These are phyloP conservation scores for Dastarcus helophoroides DNA, from an alignment of 2,888 invertebrate species.

Conservation along the genomic window DNA sequence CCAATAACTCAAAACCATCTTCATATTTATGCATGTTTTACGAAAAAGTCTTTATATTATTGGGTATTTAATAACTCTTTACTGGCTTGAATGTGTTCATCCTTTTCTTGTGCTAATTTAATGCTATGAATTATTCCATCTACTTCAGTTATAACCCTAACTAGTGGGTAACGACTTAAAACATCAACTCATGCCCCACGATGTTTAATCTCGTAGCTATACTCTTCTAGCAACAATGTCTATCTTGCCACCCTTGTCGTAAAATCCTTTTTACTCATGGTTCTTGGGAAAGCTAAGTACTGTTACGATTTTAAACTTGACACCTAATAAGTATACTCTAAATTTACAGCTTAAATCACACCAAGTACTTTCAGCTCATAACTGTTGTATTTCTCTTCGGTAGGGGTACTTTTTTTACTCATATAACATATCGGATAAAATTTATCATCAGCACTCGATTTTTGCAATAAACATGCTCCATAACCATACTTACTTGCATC, in stretches of 20 bases:
- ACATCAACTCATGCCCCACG: conserved; percentile 13
- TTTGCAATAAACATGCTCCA: conserved; percentile 15
- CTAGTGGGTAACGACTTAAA: conserved; percentile 16
- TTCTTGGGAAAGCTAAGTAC: conserved; percentile 13
- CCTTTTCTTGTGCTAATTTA: conserved; percentile 11
- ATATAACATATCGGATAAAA: conserved; percentile 19
- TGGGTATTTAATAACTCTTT: conserved; percentile 10
- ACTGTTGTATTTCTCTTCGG: conserved; percentile 23
- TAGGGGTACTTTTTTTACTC: conserved; percentile 18
- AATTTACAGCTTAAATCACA: conserved; percentile 26
- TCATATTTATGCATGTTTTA: conserved; percentile 10
- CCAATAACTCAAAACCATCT: conserved; percentile 11
- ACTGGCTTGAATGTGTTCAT: conserved; percentile 12
- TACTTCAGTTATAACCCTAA: not conserved
- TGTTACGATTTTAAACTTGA: conserved; percentile 14
- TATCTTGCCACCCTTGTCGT: conserved; percentile 14
- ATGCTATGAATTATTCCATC: conserved; percentile 6
- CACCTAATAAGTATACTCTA: conserved; percentile 22
- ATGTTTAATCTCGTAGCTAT: conserved; percentile 18
- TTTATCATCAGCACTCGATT: conserved; percentile 8
- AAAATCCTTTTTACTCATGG: conserved; percentile 10
- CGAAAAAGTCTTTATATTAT: conserved; percentile 13
- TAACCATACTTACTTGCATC: conserved; percentile 15
- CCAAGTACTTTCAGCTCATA: conserved; percentile 30
- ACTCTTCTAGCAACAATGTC: conserved; percentile 18